These are phyloP conservation scores for Drosophila melanogaster DNA, from an alignment of 1,140 invertebrate genomes.

Conservation along the genomic window DNA sequence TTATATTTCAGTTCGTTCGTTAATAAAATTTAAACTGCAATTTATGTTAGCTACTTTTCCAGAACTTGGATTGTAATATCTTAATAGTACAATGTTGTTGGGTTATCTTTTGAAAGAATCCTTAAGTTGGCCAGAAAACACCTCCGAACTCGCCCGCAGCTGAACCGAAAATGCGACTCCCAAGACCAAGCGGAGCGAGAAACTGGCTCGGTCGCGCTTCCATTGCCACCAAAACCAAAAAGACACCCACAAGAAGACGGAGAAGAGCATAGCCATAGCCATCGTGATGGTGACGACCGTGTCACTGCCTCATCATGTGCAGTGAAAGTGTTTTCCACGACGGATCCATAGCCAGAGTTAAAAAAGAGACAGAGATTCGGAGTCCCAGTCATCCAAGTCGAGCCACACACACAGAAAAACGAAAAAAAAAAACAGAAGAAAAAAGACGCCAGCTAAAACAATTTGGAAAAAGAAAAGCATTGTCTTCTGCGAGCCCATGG, in stretches of 20 bases:
- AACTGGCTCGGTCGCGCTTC: slow-evolving; percentile 75
- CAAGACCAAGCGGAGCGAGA: slow-evolving; percentile 69
- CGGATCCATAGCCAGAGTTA: slow-evolving; percentile 1
- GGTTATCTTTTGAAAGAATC: not conserved
- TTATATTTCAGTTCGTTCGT: no score
- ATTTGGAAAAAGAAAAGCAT: slow-evolving; percentile 70
- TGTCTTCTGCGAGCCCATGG: slow-evolving; percentile 54
- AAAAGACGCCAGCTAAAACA: slow-evolving; percentile 22
- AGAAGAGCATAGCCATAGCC: slow-evolving; percentile 5
- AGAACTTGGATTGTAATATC: no score
- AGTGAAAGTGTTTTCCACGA: slow-evolving; percentile 82
- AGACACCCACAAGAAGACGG: slow-evolving; percentile 48
- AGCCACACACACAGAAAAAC: slow-evolving; percentile 49
- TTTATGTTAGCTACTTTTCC: no score
- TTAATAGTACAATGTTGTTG: no score
- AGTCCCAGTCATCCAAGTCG: slow-evolving; percentile 32
- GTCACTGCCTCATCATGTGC: slow-evolving; percentile 78
- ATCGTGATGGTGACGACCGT: slow-evolving; percentile 55
- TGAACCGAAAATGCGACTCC: slow-evolving; percentile 62
- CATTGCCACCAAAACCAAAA: slow-evolving; percentile 43
- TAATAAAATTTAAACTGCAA: no score
- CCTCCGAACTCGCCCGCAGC: slow-evolving; percentile 50
- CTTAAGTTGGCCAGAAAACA: slow-evolving; percentile 23
- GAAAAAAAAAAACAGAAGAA: slow-evolving; percentile 39
- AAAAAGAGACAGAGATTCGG: slow-evolving; percentile 19